These are phyloP conservation scores for Mythimna vitellina DNA, from an alignment of 2,888 invertebrate genomes.

Conservation along the genomic window DNA sequence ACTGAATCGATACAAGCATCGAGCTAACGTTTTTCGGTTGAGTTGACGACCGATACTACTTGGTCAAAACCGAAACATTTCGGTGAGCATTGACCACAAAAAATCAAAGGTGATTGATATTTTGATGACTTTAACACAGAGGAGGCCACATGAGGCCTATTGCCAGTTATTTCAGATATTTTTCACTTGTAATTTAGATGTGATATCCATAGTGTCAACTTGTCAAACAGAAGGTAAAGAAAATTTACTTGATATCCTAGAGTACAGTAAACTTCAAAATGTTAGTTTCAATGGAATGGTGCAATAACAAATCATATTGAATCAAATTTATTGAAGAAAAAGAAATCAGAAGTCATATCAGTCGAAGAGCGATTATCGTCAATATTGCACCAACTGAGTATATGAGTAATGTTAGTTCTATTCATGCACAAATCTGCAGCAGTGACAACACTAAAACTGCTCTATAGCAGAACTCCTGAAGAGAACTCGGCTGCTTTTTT, in stretches of 20 bases:
- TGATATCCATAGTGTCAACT: background rate
- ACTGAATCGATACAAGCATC: background rate
- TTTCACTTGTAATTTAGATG: background rate
- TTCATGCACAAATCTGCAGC: too few relatives aligned
- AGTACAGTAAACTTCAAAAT: too few relatives aligned
- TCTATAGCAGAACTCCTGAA: too few relatives aligned
- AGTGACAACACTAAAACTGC: background rate
- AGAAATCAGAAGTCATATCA: background rate
- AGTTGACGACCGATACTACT: background rate
- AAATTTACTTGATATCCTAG: too few relatives aligned
- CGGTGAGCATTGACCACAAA: background rate
- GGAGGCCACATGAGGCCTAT: background rate
- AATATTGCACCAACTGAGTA: background rate
- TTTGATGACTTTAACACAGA: background rate
- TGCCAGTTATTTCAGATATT: background rate
- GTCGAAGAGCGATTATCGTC: background rate
- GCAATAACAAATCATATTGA: background rate
- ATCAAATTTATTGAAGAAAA: background rate
- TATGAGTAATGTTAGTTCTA: background rate
- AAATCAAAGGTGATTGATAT: background rate
- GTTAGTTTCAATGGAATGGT: background rate
- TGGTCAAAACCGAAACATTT: background rate
- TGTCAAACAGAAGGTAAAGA: background rate
- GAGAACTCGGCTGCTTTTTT: too few relatives aligned
- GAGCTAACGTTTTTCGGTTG: background rate